phyloP scores from a whole-genome alignment of 1,140 invertebrate species.

The Aethina tumida region DNA sequence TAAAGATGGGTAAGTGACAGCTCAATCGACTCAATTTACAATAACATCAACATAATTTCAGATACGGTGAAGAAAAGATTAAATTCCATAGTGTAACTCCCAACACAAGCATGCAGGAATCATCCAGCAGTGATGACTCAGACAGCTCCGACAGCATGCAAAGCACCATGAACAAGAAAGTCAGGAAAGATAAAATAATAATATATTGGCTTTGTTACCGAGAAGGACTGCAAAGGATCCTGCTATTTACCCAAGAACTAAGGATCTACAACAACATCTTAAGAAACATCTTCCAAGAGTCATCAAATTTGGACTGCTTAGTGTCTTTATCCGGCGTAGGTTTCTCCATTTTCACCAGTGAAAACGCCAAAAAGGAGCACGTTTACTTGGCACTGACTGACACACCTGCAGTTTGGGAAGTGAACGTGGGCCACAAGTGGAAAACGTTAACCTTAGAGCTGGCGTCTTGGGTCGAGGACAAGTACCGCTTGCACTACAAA shows the following conservation, averaged over 20 bases:
- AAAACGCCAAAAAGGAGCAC: constrained; percentile 29
- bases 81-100: constrained; percentile 52
- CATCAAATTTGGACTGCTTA: constrained; percentile 58
- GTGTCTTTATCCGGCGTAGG: constrained; percentile 60
- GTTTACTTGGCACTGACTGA: constrained; percentile 48
- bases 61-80: constrained; percentile 59
- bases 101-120: constrained; percentile 30
- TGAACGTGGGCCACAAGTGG: constrained; percentile 68
- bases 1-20: constrained; percentile 47
- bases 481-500: constrained; percentile 56
- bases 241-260: constrained; percentile 74
- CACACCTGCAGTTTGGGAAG: constrained; percentile 68
- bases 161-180: constrained; percentile 37
- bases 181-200: constrained; percentile 47
- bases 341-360: constrained; percentile 49
- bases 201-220: constrained; percentile 78
- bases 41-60: constrained; percentile 28
- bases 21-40: neutral
- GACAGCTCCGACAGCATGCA: constrained; percentile 39
- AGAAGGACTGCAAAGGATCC: constrained; percentile 61
- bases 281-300: constrained; percentile 59
- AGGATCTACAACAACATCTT: constrained; percentile 57
- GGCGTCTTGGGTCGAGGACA: constrained; percentile 72
- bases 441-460: constrained; percentile 66
- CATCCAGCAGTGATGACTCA: constrained; percentile 43